A percentile compares a stretch with the other conserved stretches of the same genome.
Evolutionary conservation across 2,888 invertebrate species (phyloP).

Genomic region (Abrostola tripartita): DNA sequence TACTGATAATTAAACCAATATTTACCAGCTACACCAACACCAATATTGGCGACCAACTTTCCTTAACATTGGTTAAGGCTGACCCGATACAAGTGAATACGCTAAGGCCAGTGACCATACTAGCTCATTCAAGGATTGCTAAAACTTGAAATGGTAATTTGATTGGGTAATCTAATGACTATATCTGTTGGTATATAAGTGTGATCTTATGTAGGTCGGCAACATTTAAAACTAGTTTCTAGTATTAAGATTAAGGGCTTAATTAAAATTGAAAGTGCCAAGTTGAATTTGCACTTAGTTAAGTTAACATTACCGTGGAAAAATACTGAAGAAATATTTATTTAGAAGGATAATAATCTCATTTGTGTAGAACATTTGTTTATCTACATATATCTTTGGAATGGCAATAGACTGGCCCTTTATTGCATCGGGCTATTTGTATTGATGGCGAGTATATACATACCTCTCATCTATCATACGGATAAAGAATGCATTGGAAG

Average conservation of each 20-base stretch:
- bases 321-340: too few species aligned
- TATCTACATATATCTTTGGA: too few species aligned
- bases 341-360: too few species aligned
- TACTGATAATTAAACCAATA: background rate
- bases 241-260: background rate
- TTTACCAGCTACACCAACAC: background rate
- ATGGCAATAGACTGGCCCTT: too few species aligned
- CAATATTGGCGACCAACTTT: constrained; percentile 4
- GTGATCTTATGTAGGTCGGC: constrained; percentile 1
- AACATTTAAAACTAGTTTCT: background rate
- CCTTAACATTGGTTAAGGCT: constrained; percentile 21
- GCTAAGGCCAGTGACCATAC: constrained; percentile 31
- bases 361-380: too few species aligned
- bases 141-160: constrained; percentile 21
- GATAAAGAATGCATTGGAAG: too few species aligned
- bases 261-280: background rate
- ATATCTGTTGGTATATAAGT: background rate
- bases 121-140: constrained; percentile 16
- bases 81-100: constrained; percentile 3
- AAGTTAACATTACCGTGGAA: too few species aligned
- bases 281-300: too few species aligned
- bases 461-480: too few species aligned
- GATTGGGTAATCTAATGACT: constrained; percentile 1
- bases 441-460: too few species aligned
- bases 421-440: too few species aligned